A percentile compares a stretch with the other conserved stretches of the same genome.
phyloP scores from a whole-genome alignment of 2,888 invertebrate genomes.

The Drosophila kuntzei region DNA sequence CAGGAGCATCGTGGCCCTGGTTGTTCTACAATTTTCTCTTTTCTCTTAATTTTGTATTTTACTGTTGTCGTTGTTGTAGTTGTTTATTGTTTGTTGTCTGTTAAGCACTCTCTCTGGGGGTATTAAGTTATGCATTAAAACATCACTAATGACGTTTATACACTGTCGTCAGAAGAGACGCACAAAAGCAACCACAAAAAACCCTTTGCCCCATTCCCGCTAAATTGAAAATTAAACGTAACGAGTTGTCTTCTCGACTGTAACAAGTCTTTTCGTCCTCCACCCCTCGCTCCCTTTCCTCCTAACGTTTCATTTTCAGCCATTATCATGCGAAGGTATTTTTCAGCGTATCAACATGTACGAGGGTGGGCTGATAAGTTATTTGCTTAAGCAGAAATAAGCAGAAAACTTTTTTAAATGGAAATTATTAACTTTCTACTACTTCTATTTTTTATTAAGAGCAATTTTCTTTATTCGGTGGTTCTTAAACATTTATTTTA shows the following conservation, averaged over 20 bases:
- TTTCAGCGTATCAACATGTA: slow-evolving; percentile 6
- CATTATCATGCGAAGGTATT: slow-evolving; percentile 10
- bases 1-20: slow-evolving; percentile 12
- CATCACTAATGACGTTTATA: slow-evolving; percentile 74
- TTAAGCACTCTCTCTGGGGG: slow-evolving; percentile 36
- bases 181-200: slow-evolving; percentile 42
- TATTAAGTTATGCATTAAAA: slow-evolving; percentile 69
- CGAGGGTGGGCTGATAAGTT: neutral
- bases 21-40: neutral
- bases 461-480: too few relatives aligned
- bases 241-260: slow-evolving; percentile 43
- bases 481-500: too few relatives aligned
- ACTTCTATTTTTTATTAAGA: too few relatives aligned
- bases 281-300: neutral
- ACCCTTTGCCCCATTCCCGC: slow-evolving; percentile 5
- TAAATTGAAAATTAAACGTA: slow-evolving; percentile 50
- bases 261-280: neutral
- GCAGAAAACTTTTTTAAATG: too few relatives aligned
- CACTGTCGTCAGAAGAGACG: slow-evolving; percentile 34
- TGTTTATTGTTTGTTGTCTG: slow-evolving; percentile 33
- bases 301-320: neutral
- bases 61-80: slow-evolving; percentile 12
- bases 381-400: too few relatives aligned
- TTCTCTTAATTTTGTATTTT: slow-evolving; percentile 5
- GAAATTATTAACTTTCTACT: too few relatives aligned